Evolutionary conservation across 2,113 vertebrate species (phyloP).

Genomic region (Trochalopteron elliotii): DNA sequence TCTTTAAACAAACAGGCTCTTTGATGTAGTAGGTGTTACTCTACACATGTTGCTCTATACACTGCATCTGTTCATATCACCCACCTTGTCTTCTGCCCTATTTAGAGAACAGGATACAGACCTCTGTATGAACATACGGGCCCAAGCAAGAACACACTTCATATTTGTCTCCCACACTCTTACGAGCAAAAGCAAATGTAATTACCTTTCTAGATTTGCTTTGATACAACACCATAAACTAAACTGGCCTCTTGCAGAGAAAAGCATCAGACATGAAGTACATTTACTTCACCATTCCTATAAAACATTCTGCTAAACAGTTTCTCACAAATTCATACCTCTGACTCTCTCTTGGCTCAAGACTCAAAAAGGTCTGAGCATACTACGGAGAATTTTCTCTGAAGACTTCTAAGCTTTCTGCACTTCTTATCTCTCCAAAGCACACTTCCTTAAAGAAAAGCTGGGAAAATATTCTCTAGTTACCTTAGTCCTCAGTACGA

Average conservation of each 20-base stretch:
- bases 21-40: background rate
- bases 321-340: background rate
- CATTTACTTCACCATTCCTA: background rate
- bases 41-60: background rate
- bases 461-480: background rate
- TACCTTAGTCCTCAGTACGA: constrained; percentile 97
- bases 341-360: background rate
- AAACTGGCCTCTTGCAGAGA: background rate
- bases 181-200: background rate
- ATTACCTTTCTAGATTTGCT: background rate
- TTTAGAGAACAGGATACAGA: background rate
- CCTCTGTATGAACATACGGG: background rate
- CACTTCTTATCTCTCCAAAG: background rate
- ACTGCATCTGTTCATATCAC: background rate
- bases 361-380: background rate
- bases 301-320: background rate
- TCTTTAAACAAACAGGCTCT: background rate
- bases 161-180: background rate
- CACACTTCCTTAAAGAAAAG: background rate
- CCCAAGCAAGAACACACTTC: background rate
- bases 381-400: background rate
- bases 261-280: background rate
- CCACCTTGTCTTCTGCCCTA: background rate
- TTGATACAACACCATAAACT: background rate
- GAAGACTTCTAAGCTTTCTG: background rate